Base-by-base conservation (phyloP, 2,888 invertebrate genomes). In the Sthenelais limicola region DNA sequence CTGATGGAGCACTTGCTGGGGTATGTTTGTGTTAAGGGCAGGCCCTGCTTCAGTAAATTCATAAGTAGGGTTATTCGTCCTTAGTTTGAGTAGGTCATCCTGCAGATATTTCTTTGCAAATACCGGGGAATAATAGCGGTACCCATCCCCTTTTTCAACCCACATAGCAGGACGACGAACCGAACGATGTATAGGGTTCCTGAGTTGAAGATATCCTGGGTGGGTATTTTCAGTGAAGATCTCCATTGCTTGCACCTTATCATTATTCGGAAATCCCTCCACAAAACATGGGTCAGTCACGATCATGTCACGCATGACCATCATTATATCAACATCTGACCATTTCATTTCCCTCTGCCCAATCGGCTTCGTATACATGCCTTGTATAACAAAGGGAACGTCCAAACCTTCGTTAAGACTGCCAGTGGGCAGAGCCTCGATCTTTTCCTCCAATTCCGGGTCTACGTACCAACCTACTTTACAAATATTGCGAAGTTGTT, bases 141-240 rank as follows among this genome's bases (percentile, higher is more conserved):
- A 62, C 1, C 43, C 62, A 62, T 62, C 62, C 1, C 38, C 21
- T 35, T 62, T 62, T 18, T n/a, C 38, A 3, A 62, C 62, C n/a
- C 3, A 62, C 62, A 62, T 62, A 51, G n/a, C n/a, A n/a, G n/a
- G n/a, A n/a, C n/a, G n/a, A n/a, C n/a, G n/a, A n/a, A n/a, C n/a
- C n/a, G n/a, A n/a, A n/a, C n/a, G n/a, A n/a, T n/a, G n/a, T n/a
- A n/a, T 62, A n/a, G n/a, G n/a, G n/a, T n/a, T n/a, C 21, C 62
- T 3, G 18, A 38, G 7, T 24, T 62, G 62, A 7, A 62, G 18
- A 21, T 62, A 62, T 1, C 62, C 62, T 24, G 62, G 62, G 24
- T 62, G 62, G 26, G 43, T 38, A 1, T 43, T 43, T 9, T 33
- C 24, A 9, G 62, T 62, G 38, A 21, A 62, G 7, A 62, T 62